These are phyloP conservation scores for Sebastes steindachneri DNA, from an alignment of 2,797 vertebrate genomes.

Conservation along the genomic window DNA sequence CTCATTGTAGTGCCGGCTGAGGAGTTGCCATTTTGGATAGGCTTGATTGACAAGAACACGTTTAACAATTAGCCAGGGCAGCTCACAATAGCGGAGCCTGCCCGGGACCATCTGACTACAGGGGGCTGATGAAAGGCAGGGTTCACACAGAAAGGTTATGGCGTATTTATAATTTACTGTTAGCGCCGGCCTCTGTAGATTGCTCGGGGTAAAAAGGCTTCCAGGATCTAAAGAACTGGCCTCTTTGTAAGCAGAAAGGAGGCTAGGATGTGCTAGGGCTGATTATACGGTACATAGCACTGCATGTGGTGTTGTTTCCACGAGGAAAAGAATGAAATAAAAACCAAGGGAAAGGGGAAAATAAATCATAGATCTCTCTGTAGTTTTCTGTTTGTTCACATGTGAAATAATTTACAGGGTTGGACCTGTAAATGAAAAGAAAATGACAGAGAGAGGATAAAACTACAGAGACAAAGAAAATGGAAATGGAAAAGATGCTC, in stretches of 20 bases:
- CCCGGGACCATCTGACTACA: conserved; percentile 47
- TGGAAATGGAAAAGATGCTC: conserved; percentile 9
- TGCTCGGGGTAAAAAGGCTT: conserved; percentile 16
- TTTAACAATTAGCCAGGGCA: conserved; percentile 78
- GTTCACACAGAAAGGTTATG: conserved; percentile 59
- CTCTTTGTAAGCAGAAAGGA: conserved; percentile 33
- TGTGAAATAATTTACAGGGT: conserved; percentile 41
- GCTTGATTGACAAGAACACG: conserved; percentile 81
- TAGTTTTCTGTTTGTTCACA: conserved; percentile 32
- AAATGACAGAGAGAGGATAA: background rate
- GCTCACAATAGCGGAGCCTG: conserved; percentile 49
- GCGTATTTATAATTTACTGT: conserved; percentile 67
- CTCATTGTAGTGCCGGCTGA: conserved; percentile 58
- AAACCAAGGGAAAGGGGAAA: conserved; percentile 15
- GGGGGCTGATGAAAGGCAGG: conserved; percentile 60
- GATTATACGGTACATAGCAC: conserved; percentile 24
- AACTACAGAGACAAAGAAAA: conserved; percentile 10
- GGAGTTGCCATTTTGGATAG: conserved; percentile 61
- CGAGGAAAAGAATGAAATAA: conserved; percentile 24
- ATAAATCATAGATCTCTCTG: conserved; percentile 38
- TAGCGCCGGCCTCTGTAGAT: conserved; percentile 24
- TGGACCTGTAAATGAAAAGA: conserved; percentile 35
- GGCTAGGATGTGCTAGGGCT: conserved; percentile 12
- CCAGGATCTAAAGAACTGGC: conserved; percentile 22
- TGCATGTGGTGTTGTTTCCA: conserved; percentile 9